phyloP scores from a whole-genome alignment of 2,113 vertebrate species.

The Caretta caretta region DNA sequence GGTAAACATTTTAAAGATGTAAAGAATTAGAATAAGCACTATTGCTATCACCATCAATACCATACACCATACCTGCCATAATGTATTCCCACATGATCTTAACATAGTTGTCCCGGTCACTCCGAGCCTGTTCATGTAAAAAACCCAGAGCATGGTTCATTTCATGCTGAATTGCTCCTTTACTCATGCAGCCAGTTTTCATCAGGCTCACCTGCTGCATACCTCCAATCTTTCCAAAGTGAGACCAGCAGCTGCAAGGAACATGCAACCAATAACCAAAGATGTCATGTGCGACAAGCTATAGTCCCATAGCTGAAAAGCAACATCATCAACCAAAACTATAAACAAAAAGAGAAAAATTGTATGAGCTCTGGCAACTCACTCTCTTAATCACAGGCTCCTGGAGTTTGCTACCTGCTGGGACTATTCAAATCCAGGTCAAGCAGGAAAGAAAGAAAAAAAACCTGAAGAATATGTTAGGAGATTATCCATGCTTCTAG shows the following conservation, averaged over 20 bases:
- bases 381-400: background rate
- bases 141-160: slow-evolving; percentile 80
- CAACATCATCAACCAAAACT: background rate
- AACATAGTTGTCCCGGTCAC: slow-evolving; percentile 80
- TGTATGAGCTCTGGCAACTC: background rate
- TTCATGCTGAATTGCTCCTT: slow-evolving; percentile 80
- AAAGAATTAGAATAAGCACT: background rate
- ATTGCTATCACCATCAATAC: background rate
- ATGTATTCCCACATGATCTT: slow-evolving; percentile 77
- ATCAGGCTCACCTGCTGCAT: slow-evolving; percentile 72
- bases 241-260: slow-evolving; percentile 78
- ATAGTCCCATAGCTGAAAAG: background rate
- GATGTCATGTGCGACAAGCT: background rate
- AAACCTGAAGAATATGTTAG: background rate
- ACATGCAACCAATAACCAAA: slow-evolving; percentile 1
- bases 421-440: background rate
- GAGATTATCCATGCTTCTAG: background rate
- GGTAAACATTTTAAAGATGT: background rate
- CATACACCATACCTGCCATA: slow-evolving; percentile 57
- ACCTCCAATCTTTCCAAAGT: slow-evolving; percentile 69
- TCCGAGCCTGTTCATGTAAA: slow-evolving; percentile 80
- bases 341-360: background rate
- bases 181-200: slow-evolving; percentile 70
- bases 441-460: background rate
- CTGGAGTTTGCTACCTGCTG: background rate